These are phyloP conservation scores for Drosophila mimetica DNA, from an alignment of 2,888 invertebrate genomes.

Conservation along the genomic window DNA sequence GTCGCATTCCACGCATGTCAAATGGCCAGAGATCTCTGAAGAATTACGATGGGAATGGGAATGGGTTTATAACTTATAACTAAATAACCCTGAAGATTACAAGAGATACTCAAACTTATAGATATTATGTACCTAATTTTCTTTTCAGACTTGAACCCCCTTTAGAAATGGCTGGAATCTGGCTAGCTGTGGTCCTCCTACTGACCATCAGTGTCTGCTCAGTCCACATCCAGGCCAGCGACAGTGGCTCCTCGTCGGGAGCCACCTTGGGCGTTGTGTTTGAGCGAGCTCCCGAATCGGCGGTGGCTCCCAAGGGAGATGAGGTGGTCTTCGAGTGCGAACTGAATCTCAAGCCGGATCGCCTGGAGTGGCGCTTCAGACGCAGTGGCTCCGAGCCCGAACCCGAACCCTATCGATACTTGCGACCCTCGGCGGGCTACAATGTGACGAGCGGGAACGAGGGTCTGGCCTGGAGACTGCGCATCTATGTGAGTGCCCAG, in stretches of 20 bases:
- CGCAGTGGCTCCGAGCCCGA: conserved; percentile 77
- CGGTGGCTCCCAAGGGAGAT: conserved; percentile 91
- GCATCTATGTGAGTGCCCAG: conserved; percentile 85
- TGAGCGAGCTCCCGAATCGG: conserved; percentile 90
- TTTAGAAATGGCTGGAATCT: conserved; percentile 3
- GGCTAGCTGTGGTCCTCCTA: conserved; percentile 10
- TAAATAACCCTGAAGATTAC: no score
- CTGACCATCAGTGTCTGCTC: conserved; percentile 5
- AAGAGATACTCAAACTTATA: no score
- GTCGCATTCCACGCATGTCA: conserved; percentile 22
- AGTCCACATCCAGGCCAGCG: background rate
- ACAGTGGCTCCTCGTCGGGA: conserved; percentile 9
- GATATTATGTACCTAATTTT: no score
- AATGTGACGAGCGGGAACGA: conserved; percentile 82
- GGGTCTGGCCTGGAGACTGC: conserved; percentile 83
- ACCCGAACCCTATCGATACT: conserved; percentile 60
- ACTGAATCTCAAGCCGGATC: conserved; percentile 91
- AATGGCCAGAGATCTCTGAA: background rate
- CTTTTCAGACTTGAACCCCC: conserved; percentile 13
- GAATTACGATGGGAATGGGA: background rate
- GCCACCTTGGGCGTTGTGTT: conserved; percentile 87
- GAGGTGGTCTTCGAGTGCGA: conserved; percentile 93
- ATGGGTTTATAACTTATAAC: background rate
- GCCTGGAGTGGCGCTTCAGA: conserved; percentile 91
- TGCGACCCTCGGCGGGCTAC: conserved; percentile 69